A percentile compares a stretch with the other conserved stretches of the same genome.
Conservation (phyloP, 2,797 vertebrate species). For the Anniella stebbinsi region DNA sequence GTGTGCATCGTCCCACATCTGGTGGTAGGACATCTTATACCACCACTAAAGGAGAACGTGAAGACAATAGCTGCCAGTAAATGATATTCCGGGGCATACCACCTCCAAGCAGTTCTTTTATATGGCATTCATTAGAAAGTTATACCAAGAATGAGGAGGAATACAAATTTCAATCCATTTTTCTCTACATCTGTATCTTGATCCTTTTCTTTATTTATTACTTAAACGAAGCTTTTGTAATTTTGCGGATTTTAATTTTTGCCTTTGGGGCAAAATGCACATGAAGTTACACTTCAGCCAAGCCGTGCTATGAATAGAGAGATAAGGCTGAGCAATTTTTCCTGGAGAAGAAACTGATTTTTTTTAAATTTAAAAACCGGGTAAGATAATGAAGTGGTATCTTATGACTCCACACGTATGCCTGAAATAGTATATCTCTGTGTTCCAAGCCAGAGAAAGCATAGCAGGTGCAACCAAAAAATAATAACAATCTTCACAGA, state of each 20-base stretch:
- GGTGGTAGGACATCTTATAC: too few species aligned
- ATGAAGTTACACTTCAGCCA: constrained; percentile 23
- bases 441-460: constrained; percentile 38
- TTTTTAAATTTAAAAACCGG: constrained; percentile 39
- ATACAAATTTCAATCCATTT: background rate
- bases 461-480: background rate
- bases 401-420: constrained; percentile 31
- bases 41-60: too few species aligned
- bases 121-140: background rate
- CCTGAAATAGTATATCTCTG: constrained; percentile 36
- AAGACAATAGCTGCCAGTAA: background rate
- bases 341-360: constrained; percentile 49
- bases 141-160: constrained; percentile 27
- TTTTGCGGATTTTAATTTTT: constrained; percentile 27
- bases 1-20: too few species aligned
- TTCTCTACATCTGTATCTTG: constrained; percentile 25
- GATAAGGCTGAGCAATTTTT: constrained; percentile 59
- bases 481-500: constrained; percentile 12
- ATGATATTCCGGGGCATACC: background rate
- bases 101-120: background rate
- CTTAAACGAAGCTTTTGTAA: constrained; percentile 33
- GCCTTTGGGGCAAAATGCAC: constrained; percentile 26
- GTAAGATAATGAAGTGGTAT: constrained; percentile 31
- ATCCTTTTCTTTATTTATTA: constrained; percentile 23
- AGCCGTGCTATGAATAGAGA: constrained; percentile 22